A percentile compares a stretch with the other conserved stretches of the same genome.
phyloP scores from a whole-genome alignment of 1,140 invertebrate genomes.

The Chymomyza costata region DNA sequence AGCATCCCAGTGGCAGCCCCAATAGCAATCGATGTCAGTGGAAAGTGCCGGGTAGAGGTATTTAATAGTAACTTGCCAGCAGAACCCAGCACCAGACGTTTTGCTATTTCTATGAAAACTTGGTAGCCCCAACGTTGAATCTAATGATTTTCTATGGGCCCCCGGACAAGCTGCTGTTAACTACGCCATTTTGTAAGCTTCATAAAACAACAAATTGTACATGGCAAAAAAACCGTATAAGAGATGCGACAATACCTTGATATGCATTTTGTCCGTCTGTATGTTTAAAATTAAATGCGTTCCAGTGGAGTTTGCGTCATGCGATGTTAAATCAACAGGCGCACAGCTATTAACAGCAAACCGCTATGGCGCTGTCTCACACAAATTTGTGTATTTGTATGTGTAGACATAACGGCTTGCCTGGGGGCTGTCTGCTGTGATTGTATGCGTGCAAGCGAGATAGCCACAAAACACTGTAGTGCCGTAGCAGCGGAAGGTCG shows the following conservation, averaged over 20 bases:
- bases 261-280: constrained; percentile 3
- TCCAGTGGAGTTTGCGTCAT: constrained; percentile 68
- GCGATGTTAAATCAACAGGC: constrained; percentile 69
- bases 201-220: neutral
- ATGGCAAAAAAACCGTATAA: too few relatives aligned
- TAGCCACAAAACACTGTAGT: constrained; percentile 19
- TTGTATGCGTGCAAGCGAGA: constrained; percentile 35
- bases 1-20: constrained; percentile 11
- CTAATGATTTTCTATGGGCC: constrained; percentile 68
- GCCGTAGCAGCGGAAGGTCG: constrained; percentile 32
- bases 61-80: too few relatives aligned
- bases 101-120: constrained; percentile 72
- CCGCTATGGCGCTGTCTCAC: constrained; percentile 21
- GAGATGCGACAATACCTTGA: too few relatives aligned
- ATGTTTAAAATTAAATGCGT: constrained; percentile 42
- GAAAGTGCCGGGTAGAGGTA: constrained; percentile 9
- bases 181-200: constrained; percentile 10
- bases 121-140: constrained; percentile 61
- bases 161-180: neutral
- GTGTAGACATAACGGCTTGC: constrained; percentile 56
- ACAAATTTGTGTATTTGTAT: too few relatives aligned
- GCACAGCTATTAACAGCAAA: constrained; percentile 29
- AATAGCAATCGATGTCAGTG: neutral
- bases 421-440: neutral
- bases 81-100: constrained; percentile 23